A percentile compares a stretch with the other conserved stretches of the same genome.
Conservation (phyloP, 1,140 invertebrate genomes). For the Muscidifurax raptorellus region DNA sequence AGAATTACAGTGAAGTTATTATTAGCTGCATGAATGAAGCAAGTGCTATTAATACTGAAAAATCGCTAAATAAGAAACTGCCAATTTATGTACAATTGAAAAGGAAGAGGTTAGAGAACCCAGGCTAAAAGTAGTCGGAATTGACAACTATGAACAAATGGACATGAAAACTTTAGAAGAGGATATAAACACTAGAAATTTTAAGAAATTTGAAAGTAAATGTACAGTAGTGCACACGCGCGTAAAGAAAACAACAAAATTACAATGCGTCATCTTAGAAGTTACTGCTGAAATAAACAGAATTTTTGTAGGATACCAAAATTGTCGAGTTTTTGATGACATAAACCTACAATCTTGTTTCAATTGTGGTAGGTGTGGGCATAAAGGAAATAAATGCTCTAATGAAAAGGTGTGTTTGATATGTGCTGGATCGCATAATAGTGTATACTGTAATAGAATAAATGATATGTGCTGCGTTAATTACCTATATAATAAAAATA, state of each 20-base stretch:
- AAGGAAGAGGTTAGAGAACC: neutral
- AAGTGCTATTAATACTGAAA: neutral
- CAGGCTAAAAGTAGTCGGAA: neutral
- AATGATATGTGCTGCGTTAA: neutral
- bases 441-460: neutral
- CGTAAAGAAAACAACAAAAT: neutral
- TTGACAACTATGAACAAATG: neutral
- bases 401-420: neutral
- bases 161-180: neutral
- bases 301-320: neutral
- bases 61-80: neutral
- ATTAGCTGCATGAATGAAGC: neutral
- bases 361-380: neutral
- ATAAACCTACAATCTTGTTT: neutral
- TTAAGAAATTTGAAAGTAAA: too few species aligned
- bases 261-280: neutral
- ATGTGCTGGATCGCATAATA: neutral
- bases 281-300: neutral
- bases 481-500: neutral
- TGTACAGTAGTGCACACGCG: neutral
- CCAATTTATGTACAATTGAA: neutral
- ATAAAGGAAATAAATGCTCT: neutral
- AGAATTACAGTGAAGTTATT: neutral
- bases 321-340: neutral
- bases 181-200: constrained; percentile 2